Base-by-base conservation (phyloP, 2,888 invertebrate genomes). In the Chouioia cunea region DNA sequence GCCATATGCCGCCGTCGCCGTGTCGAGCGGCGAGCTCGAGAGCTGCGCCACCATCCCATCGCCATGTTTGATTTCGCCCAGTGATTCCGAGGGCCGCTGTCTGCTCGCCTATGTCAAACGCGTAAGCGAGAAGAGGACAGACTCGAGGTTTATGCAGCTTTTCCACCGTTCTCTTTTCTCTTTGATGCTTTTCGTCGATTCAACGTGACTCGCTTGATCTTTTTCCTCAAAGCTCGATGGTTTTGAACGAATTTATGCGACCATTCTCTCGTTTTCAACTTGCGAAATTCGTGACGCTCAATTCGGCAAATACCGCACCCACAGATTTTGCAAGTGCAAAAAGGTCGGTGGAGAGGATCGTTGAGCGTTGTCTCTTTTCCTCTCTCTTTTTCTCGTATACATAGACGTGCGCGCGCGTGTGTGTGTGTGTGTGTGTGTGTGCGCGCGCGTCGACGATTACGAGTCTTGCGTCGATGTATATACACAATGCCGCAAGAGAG, bases 1-100 rank as follows among this genome's bases (percentile, higher is more conserved):
- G 43, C 56, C 60, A 65, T 56, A 62, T 60, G 59, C 56, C 53
- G 53, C 27, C 16, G 66, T 43, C 22, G 60, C 50, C 14, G 48
- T 18, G 14, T 22, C 27, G 27, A 56, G n/a, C 67, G 84, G 83
- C 84, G 84, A 84, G 80, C 84, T 83, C 81, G 68, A 69, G 36
- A 36, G 36, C 36, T n/a, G 62, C 52, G n/a, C 23, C 44, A 2
- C 27, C 57, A 23, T 4, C 36, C 22, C 46, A 56, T 22, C 67
- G 84, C 84, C 84, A 84, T 84, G 80, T 84, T 83, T 81, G 68
- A 69, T 69, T 63, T 57, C 48, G 63, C 63, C 46, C 36, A 15
- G 36, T 50, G 56, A 62, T 60, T 60, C 54, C 50, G 36, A 18
- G 60, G 46, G 36, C 54, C 58, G 43, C 58, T 52, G 47, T 36